These are phyloP conservation scores for Brachionus angularis DNA, from an alignment of 1,140 invertebrate genomes.

Conservation along the genomic window DNA sequence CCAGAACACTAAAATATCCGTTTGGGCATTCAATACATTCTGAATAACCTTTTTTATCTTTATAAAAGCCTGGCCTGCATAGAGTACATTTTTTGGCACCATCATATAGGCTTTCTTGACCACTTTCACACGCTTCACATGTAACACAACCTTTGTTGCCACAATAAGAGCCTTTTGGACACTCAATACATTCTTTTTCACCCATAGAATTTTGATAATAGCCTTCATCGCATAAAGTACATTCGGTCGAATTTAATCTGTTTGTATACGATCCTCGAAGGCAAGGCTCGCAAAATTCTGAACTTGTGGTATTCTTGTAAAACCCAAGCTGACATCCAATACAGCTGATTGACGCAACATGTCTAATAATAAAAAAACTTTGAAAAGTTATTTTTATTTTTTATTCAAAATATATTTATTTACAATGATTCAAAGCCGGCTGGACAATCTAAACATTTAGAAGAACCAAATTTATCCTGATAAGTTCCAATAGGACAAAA, in stretches of 20 bases:
- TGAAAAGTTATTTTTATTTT: constrained; percentile 1
- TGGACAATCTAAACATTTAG: constrained; percentile 11
- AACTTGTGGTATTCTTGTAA: constrained; percentile 8
- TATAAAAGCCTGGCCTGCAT: constrained; percentile 40
- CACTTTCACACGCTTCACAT: constrained; percentile 32
- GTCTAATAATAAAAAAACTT: background rate
- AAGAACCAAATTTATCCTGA: background rate
- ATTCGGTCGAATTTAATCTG: constrained; percentile 7
- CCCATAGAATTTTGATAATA: constrained; percentile 25
- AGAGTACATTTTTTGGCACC: background rate
- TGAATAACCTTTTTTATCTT: background rate
- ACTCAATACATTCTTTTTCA: background rate
- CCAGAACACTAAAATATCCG: constrained; percentile 22
- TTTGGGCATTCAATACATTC: constrained; percentile 18
- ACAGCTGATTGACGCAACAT: constrained; percentile 18
- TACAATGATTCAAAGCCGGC: constrained; percentile 37
- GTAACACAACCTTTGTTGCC: background rate
- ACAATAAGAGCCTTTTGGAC: constrained; percentile 10
- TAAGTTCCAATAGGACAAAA: constrained; percentile 21
- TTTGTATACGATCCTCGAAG: constrained; percentile 15
- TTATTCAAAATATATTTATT: background rate
- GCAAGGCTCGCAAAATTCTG: background rate
- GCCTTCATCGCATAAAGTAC: constrained; percentile 2
- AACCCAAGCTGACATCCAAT: constrained; percentile 1
- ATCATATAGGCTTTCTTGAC: constrained; percentile 5